Base-by-base conservation (phyloP, 2,888 invertebrate species). In the Julus scanicus region DNA sequence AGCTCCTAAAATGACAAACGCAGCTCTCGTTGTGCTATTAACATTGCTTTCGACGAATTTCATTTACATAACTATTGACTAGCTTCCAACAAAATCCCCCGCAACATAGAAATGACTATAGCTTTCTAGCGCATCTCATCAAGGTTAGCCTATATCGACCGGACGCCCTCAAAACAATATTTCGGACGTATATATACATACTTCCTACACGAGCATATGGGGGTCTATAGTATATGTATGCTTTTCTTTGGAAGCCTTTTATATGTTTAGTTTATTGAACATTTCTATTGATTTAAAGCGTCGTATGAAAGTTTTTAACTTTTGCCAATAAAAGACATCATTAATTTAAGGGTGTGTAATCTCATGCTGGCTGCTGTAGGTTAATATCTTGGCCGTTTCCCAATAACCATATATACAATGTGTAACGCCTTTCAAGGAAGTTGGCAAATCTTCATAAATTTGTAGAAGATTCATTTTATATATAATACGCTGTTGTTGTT, bases 91-190 rank as follows among this genome's bases (percentile, higher is more conserved):
- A 63, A 63, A 63, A 63, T 20, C 20, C 63, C 63, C 20, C 63
- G 1, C 63, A 63, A 20, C n/a, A 63, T 20, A 63, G n/a, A 15
- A 17, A 63, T 63, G 63, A 63, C 63, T 8, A n/a, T n/a, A 4
- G 17, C 20, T 6, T n/a, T 4, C 63, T 20, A 20, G n/a, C 20
- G 20, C n/a, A n/a, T 63, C n/a, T 63, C 63, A 63, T 63, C 63
- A 63, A 63, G 63, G 63, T 63, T 63, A 63, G 63, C 20, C n/a
- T 63, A 63, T 29, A 29, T 63, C 63, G 63, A 63, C 63, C 63
- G 63, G 63, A 63, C 63, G n/a, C 63, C n/a, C 20, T 63, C 63
- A 63, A 63, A 63, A 63, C n/a, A 63, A 63, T 63, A 63, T 63
- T 63, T 20, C n/a, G 63, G 63, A 63, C n/a, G 63, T 8, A 20